Conservation (phyloP, 2,888 invertebrate species). For the Parnassius mnemosyne region DNA sequence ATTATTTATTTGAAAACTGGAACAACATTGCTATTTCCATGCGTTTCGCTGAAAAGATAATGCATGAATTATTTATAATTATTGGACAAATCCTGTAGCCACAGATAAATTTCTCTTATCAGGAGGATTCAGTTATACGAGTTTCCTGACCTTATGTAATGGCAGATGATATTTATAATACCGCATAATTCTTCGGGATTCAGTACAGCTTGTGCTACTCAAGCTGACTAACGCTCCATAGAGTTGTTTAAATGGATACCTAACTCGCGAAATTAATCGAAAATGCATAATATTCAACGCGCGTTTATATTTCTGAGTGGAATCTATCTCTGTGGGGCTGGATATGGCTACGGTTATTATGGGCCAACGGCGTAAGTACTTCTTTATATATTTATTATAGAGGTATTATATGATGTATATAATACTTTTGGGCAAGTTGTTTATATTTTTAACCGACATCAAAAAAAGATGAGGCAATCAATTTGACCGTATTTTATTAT, state of each 20-base stretch:
- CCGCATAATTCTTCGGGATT: conserved; percentile 40
- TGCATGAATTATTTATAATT: conserved; percentile 24
- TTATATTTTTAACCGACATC: neutral
- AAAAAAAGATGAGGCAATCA: no score
- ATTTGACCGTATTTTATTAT: no score
- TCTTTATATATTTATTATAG: neutral
- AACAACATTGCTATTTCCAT: conserved; percentile 21
- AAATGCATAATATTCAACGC: conserved; percentile 51
- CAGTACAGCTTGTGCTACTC: conserved; percentile 55
- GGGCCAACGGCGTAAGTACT: conserved; percentile 31
- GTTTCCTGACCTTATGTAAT: conserved; percentile 55
- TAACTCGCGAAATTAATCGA: conserved; percentile 30
- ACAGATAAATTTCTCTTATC: conserved; percentile 43
- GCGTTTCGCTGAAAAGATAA: conserved; percentile 26
- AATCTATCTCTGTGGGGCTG: conserved; percentile 51
- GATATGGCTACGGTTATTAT: conserved; percentile 46
- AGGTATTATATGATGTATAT: no score
- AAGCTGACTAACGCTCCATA: conserved; percentile 45
- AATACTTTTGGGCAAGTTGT: neutral
- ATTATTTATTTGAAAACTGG: conserved; percentile 20
- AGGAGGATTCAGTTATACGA: conserved; percentile 46
- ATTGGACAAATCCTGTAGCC: conserved; percentile 34
- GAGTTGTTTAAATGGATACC: conserved; percentile 40
- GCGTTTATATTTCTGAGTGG: conserved; percentile 50
- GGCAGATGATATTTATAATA: conserved; percentile 45